These are phyloP conservation scores for Corydoras maculifer DNA, from an alignment of 2,113 vertebrate species.

Conservation along the genomic window DNA sequence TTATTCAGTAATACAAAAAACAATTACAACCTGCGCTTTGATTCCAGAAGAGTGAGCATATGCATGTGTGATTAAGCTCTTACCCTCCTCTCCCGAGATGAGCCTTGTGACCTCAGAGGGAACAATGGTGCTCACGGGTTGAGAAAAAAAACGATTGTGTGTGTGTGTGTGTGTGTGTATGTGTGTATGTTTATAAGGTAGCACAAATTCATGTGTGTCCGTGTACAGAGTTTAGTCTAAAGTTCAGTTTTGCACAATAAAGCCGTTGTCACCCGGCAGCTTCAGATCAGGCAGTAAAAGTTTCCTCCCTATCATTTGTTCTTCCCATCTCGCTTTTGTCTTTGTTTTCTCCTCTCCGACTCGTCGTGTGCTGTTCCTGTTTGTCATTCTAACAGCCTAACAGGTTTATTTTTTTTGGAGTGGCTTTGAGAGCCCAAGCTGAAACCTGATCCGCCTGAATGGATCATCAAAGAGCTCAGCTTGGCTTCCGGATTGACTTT, in stretches of 20 bases:
- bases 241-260: constrained; percentile 39
- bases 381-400: background rate
- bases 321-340: constrained; percentile 12
- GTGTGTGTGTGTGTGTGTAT: constrained; percentile 1
- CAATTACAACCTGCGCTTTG: constrained; percentile 9
- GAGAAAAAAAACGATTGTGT: constrained; percentile 8
- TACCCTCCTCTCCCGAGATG: constrained; percentile 12
- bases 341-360: background rate
- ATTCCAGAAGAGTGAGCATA: background rate
- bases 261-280: constrained; percentile 20
- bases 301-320: constrained; percentile 17
- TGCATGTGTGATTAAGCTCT: constrained; percentile 28
- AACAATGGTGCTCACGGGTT: constrained; percentile 19
- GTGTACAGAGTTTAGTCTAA: background rate
- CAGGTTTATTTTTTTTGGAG: constrained; percentile 1
- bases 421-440: background rate
- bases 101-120: constrained; percentile 23
- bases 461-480: constrained; percentile 18
- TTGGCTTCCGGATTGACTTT: constrained; percentile 8
- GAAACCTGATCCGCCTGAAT: constrained; percentile 23
- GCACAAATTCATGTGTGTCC: constrained; percentile 12
- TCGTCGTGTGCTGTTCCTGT: background rate
- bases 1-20: background rate
- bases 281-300: background rate
- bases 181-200: background rate